These are phyloP conservation scores for Dusona sp. DNA, from an alignment of 2,888 invertebrate species.

Conservation along the genomic window DNA sequence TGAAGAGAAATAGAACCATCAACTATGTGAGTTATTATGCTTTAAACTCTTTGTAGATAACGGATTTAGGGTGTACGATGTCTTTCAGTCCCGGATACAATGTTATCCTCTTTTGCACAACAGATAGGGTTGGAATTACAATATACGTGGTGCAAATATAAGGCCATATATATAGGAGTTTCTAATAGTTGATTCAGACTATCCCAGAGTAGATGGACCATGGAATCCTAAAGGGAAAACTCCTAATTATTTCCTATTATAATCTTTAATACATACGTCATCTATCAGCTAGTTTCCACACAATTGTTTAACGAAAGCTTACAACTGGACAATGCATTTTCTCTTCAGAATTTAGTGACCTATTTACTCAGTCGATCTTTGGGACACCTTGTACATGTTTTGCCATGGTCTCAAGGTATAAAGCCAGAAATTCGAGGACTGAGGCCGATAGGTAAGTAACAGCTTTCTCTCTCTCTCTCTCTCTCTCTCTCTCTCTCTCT, in stretches of 20 bases:
- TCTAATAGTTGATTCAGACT: not conserved
- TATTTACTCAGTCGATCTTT: not conserved
- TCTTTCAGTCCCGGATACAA: not conserved
- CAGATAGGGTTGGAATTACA: not conserved
- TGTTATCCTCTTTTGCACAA: not conserved
- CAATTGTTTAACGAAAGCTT: not conserved
- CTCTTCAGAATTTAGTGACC: not conserved
- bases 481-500: not conserved
- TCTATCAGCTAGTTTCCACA: not conserved
- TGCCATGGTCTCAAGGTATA: conserved; percentile 2
- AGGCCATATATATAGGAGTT: not conserved
- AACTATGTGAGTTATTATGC: conserved; percentile 1
- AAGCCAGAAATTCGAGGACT: conserved; percentile 36
- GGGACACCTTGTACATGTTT: not conserved
- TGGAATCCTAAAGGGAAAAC: not conserved
- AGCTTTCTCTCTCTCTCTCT: not conserved
- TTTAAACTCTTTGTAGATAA: conserved; percentile 1
- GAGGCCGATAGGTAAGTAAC: conserved; percentile 47
- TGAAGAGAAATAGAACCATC: not conserved
- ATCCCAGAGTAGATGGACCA: not conserved
- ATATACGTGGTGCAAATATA: not conserved
- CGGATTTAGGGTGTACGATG: not conserved
- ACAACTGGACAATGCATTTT: not conserved
- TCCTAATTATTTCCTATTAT: not conserved
- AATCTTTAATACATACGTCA: not conserved